Base-by-base conservation (phyloP, 2,888 invertebrate species). In the Epiblema foenella region DNA sequence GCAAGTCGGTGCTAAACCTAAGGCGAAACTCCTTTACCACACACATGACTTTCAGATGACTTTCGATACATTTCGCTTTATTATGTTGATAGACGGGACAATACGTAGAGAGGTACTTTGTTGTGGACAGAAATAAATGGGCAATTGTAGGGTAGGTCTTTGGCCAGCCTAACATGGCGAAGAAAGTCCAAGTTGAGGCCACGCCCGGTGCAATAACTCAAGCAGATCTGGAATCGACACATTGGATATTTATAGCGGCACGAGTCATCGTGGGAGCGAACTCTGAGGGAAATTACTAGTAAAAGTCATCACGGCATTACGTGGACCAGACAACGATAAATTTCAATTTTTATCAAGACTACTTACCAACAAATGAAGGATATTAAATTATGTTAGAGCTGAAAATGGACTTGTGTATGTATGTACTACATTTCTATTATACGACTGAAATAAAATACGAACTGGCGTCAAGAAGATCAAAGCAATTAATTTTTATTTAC, bases 81-180 rank as follows among this genome's bases (percentile, higher is more conserved):
- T 70, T 70, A 70, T 59, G 64, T 58, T 57, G 65, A 70, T 60
- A 62, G 67, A 71, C 71, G 56, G 66, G 67, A 71, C 71, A 67
- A 67, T 67, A n/a, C 4, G 24, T 3, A 1, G 4, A 24, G 1
- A 71, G 62, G 46, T 71, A 62, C 24, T 63, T 62, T 46, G 46
- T 46, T 39, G 58, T 63, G 63, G 24, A 69, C 51, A 64, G 69
- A 69, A 69, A 69, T 69, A 69, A 64, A 69, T 69, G 58, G 69
- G 33, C 64, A 64, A 69, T 69, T 69, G 69, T 69, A 46, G 52
- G 65, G 71, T 80, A 82, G 83, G 83, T 81, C 83, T 83, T 81
- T 83, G 83, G 79, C 81, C 84, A 83, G 75, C 90, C 88, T 85
- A 85, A 89, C 87, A 90, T 83, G 89, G 90, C 75, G 80, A 90